These are phyloP conservation scores for Oncorhynchus nerka DNA, from an alignment of 2,113 vertebrate species.

Conservation along the genomic window DNA sequence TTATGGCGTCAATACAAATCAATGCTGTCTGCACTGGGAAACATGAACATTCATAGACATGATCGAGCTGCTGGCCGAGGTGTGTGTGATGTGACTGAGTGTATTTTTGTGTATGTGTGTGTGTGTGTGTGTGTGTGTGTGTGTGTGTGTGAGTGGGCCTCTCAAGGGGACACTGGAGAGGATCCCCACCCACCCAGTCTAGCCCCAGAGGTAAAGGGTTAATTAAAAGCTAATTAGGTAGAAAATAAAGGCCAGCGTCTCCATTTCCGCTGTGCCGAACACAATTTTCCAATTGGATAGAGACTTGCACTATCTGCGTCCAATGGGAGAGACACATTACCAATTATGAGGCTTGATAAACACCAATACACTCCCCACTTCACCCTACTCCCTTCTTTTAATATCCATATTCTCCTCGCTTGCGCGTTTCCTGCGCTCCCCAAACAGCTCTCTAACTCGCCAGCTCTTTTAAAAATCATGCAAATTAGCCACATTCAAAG, in stretches of 20 bases:
- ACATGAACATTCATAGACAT: no score
- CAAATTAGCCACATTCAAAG: slow-evolving; percentile 34
- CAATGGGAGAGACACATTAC: background rate
- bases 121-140: background rate
- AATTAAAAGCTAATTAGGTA: slow-evolving; percentile 39
- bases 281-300: background rate
- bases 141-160: background rate
- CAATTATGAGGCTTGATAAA: background rate
- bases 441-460: background rate
- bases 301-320: background rate
- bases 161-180: background rate
- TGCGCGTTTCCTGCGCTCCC: background rate
- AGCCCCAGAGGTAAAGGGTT: slow-evolving; percentile 24
- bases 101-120: background rate
- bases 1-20: no score
- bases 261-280: background rate
- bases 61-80: no score
- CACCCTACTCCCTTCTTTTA: background rate
- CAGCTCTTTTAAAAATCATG: slow-evolving; percentile 28
- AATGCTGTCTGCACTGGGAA: no score
- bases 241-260: slow-evolving; percentile 18
- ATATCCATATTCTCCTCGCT: background rate
- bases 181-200: slow-evolving; percentile 9
- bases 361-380: background rate
- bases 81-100: background rate